Evolutionary conservation across 2,888 invertebrate genomes (phyloP).

Genomic region (Euplexia lucipara): DNA sequence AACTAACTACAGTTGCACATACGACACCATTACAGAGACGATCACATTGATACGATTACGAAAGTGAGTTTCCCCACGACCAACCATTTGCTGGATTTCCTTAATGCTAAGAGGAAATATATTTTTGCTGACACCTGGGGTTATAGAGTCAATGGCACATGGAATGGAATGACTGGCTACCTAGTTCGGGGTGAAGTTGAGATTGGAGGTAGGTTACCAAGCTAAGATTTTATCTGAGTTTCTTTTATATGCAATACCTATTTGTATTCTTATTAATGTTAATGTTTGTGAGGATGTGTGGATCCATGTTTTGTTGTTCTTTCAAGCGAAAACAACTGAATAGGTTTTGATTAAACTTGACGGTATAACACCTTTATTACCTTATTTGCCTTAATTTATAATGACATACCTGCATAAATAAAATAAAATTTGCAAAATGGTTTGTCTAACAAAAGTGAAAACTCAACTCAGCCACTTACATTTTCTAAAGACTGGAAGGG

Average conservation of each 20-base stretch:
- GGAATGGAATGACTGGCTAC: constrained; percentile 93
- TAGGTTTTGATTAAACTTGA: too few relatives aligned
- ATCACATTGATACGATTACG: constrained; percentile 91
- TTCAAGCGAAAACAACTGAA: too few relatives aligned
- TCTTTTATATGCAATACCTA: not conserved
- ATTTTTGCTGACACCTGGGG: constrained; percentile 92
- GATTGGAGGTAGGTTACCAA: constrained; percentile 88
- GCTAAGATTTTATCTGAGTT: not conserved
- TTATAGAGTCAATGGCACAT: constrained; percentile 89
- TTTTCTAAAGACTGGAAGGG: constrained; percentile 1
- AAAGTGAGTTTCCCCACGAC: constrained; percentile 92
- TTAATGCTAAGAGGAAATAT: constrained; percentile 90
- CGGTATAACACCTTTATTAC: too few relatives aligned
- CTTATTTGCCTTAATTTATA: too few relatives aligned
- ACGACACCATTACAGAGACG: constrained; percentile 76
- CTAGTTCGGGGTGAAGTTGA: constrained; percentile 91
- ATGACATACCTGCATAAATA: not conserved
- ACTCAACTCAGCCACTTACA: not conserved
- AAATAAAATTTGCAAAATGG: not conserved
- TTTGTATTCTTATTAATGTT: too few relatives aligned
- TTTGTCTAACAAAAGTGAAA: not conserved
- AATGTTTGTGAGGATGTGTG: too few relatives aligned
- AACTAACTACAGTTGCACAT: constrained; percentile 20
- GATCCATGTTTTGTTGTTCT: too few relatives aligned
- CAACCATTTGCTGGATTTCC: constrained; percentile 89